Percentiles rank a stretch among this genome's conserved stretches.
These are phyloP conservation scores for Octodonta nipae DNA, from an alignment of 2,888 invertebrate species.

Conservation along the genomic window DNA sequence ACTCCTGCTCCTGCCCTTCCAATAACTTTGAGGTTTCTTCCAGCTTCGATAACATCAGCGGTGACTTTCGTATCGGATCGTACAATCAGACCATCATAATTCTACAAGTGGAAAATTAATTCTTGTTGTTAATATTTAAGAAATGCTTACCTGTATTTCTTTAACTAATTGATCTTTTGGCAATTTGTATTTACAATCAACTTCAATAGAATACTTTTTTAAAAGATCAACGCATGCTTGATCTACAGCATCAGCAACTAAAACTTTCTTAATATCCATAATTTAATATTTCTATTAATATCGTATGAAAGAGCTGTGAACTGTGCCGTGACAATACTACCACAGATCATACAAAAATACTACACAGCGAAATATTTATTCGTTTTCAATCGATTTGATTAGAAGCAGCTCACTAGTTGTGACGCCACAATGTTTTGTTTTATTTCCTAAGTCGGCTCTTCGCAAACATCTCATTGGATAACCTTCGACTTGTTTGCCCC, in stretches of 20 bases:
- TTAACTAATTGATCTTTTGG: slow-evolving; percentile 63
- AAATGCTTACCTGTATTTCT: slow-evolving; percentile 60
- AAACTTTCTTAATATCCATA: slow-evolving; percentile 61
- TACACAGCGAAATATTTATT: no score
- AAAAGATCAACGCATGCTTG: slow-evolving; percentile 71
- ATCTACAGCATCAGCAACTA: slow-evolving; percentile 90
- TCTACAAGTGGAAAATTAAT: slow-evolving; percentile 40
- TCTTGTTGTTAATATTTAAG: neutral
- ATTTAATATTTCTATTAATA: no score
- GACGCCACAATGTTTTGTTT: no score
- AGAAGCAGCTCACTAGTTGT: no score
- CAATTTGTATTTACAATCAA: slow-evolving; percentile 66
- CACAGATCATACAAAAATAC: no score
- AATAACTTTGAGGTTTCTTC: slow-evolving; percentile 66
- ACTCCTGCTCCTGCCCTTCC: slow-evolving; percentile 97
- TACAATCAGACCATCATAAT: slow-evolving; percentile 81
- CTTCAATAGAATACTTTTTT: slow-evolving; percentile 59
- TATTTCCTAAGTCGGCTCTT: no score
- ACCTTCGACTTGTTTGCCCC: no score
- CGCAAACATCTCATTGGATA: no score
- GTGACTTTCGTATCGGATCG: slow-evolving; percentile 92
- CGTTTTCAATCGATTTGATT: no score
- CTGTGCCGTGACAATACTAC: no score
- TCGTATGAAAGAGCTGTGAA: no score
- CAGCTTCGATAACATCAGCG: slow-evolving; percentile 66